Conservation (phyloP, 2,888 invertebrate genomes). For the Lamproptera curius region DNA sequence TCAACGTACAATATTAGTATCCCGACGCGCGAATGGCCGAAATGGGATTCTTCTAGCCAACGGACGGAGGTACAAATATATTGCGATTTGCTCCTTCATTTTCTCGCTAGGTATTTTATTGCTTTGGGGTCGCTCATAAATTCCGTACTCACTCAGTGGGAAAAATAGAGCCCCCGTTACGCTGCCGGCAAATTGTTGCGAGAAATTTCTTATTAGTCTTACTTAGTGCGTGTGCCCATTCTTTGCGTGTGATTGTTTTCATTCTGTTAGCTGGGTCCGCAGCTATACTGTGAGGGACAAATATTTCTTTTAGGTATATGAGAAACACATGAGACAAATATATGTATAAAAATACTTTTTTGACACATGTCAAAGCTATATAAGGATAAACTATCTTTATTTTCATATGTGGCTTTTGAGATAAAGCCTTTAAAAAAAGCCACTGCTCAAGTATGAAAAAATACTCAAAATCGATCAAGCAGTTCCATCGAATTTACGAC, state of each 20-base stretch:
- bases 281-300: no score
- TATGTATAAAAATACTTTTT: no score
- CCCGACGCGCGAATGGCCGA: constrained; percentile 59
- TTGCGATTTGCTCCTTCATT: constrained; percentile 77
- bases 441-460: no score
- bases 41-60: constrained; percentile 64
- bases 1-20: constrained; percentile 47
- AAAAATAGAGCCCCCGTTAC: constrained; percentile 67
- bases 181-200: constrained; percentile 62
- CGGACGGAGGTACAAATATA: constrained; percentile 73
- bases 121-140: constrained; percentile 74
- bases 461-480: no score
- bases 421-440: no score
- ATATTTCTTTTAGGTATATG: no score
- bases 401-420: no score
- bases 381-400: no score
- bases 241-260: constrained; percentile 1
- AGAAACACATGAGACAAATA: no score
- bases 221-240: constrained; percentile 48
- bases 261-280: no score
- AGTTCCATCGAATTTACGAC: no score
- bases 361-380: no score
- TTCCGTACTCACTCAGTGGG: constrained; percentile 70
- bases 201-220: constrained; percentile 65
- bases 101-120: constrained; percentile 77